These are phyloP conservation scores for Poeciliopsis prolifica DNA, from an alignment of 2,113 vertebrate species.

Conservation along the genomic window DNA sequence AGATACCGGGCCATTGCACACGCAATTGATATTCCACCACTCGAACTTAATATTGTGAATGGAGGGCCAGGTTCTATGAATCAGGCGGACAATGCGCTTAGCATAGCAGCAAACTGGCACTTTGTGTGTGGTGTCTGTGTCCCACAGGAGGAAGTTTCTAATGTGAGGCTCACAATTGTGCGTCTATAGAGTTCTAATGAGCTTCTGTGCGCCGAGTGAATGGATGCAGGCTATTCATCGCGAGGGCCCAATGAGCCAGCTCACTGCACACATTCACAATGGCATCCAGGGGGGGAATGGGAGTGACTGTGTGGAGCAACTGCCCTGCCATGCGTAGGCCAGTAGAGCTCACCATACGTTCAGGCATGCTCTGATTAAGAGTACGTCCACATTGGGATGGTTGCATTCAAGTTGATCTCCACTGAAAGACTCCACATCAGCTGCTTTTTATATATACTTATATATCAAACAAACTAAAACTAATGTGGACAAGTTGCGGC, in stretches of 20 bases:
- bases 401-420: background rate
- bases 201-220: slow-evolving; percentile 93
- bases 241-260: slow-evolving; percentile 92
- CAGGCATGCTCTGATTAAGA: slow-evolving; percentile 32
- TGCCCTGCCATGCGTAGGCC: slow-evolving; percentile 82
- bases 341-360: slow-evolving; percentile 69
- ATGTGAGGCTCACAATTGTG: slow-evolving; percentile 91
- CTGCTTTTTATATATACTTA: no score
- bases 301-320: slow-evolving; percentile 72
- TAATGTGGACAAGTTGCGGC: no score
- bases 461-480: no score
- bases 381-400: background rate
- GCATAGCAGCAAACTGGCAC: slow-evolving; percentile 92
- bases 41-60: slow-evolving; percentile 83
- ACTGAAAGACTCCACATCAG: no score
- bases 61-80: slow-evolving; percentile 81
- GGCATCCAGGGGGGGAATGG: slow-evolving; percentile 87
- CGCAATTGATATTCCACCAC: slow-evolving; percentile 81
- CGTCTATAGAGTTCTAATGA: slow-evolving; percentile 98
- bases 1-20: slow-evolving; percentile 76
- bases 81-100: slow-evolving; percentile 83
- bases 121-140: slow-evolving; percentile 89
- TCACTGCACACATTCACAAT: slow-evolving; percentile 90
- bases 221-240: slow-evolving; percentile 88
- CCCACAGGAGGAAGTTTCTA: slow-evolving; percentile 90